Conservation (phyloP, 2,113 vertebrate genomes). For the Rhinopomastus cyanomelas region DNA sequence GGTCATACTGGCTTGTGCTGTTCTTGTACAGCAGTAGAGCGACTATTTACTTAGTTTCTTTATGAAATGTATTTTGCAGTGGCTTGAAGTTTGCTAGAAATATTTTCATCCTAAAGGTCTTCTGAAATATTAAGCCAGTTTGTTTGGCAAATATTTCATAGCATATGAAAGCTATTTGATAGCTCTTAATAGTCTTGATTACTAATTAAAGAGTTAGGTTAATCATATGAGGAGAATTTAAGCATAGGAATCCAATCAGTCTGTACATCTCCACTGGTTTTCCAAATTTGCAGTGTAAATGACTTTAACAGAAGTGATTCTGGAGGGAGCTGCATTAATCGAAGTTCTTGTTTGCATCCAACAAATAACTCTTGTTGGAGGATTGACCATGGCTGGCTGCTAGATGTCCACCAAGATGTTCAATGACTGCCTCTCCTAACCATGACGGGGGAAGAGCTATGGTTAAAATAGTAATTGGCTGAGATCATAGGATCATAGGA, state of each 20-base stretch:
- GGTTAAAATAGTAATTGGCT: too few relatives aligned
- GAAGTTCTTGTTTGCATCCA: not conserved
- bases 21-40: not conserved
- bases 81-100: not conserved
- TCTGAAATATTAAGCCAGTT: not conserved
- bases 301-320: not conserved
- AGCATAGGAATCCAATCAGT: not conserved
- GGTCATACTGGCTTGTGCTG: not conserved
- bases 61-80: not conserved
- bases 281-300: not conserved
- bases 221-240: not conserved
- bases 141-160: not conserved
- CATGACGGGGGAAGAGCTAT: not conserved
- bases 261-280: not conserved
- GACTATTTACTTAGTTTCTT: not conserved
- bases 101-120: not conserved
- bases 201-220: not conserved
- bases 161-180: too few relatives aligned
- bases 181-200: not conserved
- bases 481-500: too few relatives aligned
- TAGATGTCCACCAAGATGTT: not conserved
- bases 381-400: not conserved
- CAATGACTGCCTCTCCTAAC: not conserved
- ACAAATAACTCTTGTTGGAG: not conserved
- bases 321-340: not conserved